These are phyloP conservation scores for Caenorhabditis briggsae DNA, from an alignment of 1,140 invertebrate species.

Conservation along the genomic window DNA sequence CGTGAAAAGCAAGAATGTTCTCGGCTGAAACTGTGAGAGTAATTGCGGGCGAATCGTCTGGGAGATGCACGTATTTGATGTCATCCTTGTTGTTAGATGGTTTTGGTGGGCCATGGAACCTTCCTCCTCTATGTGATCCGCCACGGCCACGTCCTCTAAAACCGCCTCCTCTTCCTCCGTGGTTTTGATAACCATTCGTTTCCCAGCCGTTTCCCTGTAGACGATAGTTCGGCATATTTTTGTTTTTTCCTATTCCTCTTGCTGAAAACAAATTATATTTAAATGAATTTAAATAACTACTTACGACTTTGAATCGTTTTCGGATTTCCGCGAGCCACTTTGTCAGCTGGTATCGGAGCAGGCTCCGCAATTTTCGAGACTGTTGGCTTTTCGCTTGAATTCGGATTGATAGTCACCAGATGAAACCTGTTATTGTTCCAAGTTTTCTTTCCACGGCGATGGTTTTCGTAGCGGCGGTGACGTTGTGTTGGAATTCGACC, in stretches of 20 bases:
- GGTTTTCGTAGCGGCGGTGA: neutral
- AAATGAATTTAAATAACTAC: neutral
- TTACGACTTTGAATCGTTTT: neutral
- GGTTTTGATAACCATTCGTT: neutral
- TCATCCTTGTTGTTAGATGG: conserved; percentile 23
- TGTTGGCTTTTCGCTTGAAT: neutral
- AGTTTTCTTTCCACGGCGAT: neutral
- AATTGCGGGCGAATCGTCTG: conserved; percentile 6
- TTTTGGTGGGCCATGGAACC: neutral
- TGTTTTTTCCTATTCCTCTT: neutral
- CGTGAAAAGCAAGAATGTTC: conserved; percentile 34
- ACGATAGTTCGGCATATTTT: conserved; percentile 15
- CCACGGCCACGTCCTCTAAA: neutral
- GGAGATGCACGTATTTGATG: conserved; percentile 22
- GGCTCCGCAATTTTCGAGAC: conserved; percentile 9
- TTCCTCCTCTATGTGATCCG: neutral
- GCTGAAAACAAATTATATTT: neutral
- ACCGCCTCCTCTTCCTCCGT: neutral
- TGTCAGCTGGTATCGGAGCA: neutral
- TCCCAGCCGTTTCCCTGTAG: conserved; percentile 27
- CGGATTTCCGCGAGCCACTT: conserved; percentile 32
- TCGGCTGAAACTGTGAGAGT: conserved; percentile 27
- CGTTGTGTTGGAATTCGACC: neutral
- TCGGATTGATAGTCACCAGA: conserved; percentile 14
- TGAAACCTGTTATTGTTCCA: conserved; percentile 1